Percentiles rank a stretch among this genome's conserved stretches.
Conservation (phyloP, 2,888 invertebrate genomes). For the Leucophenga maculata region DNA sequence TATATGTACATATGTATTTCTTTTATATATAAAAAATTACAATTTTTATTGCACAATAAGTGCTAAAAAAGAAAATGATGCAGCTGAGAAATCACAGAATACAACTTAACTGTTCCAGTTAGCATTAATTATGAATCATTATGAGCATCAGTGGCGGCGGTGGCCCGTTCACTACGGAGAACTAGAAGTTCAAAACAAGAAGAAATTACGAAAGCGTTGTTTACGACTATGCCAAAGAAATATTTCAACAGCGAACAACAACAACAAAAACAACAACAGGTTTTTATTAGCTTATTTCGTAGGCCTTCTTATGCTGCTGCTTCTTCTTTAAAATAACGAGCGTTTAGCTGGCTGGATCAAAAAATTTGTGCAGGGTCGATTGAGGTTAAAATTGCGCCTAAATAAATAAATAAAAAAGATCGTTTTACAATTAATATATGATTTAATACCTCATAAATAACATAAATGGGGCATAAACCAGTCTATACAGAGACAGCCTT, state of each 20-base stretch:
- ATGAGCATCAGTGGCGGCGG: background rate
- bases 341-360: background rate
- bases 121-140: conserved; percentile 23
- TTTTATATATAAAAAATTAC: too few species aligned
- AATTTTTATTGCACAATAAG: background rate
- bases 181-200: background rate
- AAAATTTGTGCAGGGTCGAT: too few species aligned
- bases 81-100: background rate
- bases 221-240: background rate
- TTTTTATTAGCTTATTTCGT: conserved; percentile 2
- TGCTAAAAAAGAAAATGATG: background rate
- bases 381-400: too few species aligned
- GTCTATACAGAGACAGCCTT: too few species aligned
- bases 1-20: too few species aligned
- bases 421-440: too few species aligned
- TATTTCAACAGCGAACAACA: background rate
- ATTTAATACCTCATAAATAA: too few species aligned
- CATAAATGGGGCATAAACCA: too few species aligned
- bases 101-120: conserved; percentile 4
- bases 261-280: background rate
- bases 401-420: too few species aligned
- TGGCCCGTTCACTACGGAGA: background rate
- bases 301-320: background rate
- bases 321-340: background rate
- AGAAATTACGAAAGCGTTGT: conserved; percentile 1